Percentiles rank a stretch among this genome's conserved stretches.
Conservation (phyloP, 2,113 vertebrate species). For the Seriola dumerili region DNA sequence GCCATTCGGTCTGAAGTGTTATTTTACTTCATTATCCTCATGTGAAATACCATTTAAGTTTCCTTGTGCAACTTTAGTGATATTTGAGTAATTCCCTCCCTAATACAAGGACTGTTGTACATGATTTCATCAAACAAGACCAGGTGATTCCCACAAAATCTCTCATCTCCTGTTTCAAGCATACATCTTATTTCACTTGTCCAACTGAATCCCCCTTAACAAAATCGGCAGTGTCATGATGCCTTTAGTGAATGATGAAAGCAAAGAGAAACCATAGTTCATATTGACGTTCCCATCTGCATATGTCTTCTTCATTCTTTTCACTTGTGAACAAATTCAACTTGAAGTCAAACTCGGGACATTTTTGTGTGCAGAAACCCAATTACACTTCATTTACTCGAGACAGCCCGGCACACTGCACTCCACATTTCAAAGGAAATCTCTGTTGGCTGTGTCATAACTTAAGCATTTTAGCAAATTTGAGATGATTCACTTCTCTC, state of each 20-base stretch:
- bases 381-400: slow-evolving; percentile 56
- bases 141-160: slow-evolving; percentile 12
- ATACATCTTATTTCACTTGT: slow-evolving; percentile 17
- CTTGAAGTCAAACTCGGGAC: slow-evolving; percentile 47
- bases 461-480: slow-evolving; percentile 51
- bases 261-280: slow-evolving; percentile 31
- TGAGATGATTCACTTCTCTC: slow-evolving; percentile 55
- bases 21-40: background rate
- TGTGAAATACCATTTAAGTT: background rate
- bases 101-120: background rate
- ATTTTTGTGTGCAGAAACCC: slow-evolving; percentile 53
- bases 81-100: background rate
- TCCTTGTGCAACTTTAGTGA: background rate
- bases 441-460: slow-evolving; percentile 53
- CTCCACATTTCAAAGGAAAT: slow-evolving; percentile 61
- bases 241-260: slow-evolving; percentile 48
- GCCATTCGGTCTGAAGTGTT: background rate
- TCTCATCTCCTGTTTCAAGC: slow-evolving; percentile 14
- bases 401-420: slow-evolving; percentile 42
- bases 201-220: slow-evolving; percentile 10
- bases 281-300: slow-evolving; percentile 54
- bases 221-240: slow-evolving; percentile 23
- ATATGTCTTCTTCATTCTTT: slow-evolving; percentile 48
- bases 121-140: slow-evolving; percentile 11
- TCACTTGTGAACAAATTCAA: slow-evolving; percentile 53